These are phyloP conservation scores for Plecturocebus donacophilus DNA, from an alignment of 2,113 vertebrate species.

Conservation along the genomic window DNA sequence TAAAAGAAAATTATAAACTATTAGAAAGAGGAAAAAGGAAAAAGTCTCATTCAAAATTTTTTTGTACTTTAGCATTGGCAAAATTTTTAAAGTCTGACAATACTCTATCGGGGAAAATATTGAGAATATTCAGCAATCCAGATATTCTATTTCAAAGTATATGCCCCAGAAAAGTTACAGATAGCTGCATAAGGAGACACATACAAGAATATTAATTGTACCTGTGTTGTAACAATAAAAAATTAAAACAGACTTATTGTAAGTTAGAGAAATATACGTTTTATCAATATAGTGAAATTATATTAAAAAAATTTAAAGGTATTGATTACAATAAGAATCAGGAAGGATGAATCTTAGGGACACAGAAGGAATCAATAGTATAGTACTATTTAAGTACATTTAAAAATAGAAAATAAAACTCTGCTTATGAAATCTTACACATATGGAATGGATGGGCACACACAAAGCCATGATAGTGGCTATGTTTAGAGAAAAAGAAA, in stretches of 20 bases:
- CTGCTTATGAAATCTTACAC: not conserved
- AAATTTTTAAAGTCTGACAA: conserved; percentile 3
- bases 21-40: too few relatives aligned
- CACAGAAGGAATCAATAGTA: not conserved
- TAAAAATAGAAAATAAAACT: not conserved
- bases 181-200: not conserved
- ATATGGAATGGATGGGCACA: not conserved
- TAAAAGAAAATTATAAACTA: not conserved
- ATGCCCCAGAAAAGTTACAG: not conserved
- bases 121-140: not conserved
- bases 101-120: not conserved
- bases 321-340: not conserved
- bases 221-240: not conserved
- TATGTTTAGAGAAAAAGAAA: not conserved
- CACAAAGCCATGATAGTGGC: not conserved
- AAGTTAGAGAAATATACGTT: not conserved
- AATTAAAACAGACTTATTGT: not conserved
- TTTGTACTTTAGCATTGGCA: not conserved
- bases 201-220: not conserved
- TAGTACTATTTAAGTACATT: not conserved
- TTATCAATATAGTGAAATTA: not conserved
- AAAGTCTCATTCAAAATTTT: not conserved
- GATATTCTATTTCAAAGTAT: not conserved
- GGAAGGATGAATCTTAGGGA: not conserved
- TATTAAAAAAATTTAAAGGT: not conserved